Evolutionary conservation across 2,888 invertebrate genomes (phyloP).

Genomic region (Leucoptera coffeella): DNA sequence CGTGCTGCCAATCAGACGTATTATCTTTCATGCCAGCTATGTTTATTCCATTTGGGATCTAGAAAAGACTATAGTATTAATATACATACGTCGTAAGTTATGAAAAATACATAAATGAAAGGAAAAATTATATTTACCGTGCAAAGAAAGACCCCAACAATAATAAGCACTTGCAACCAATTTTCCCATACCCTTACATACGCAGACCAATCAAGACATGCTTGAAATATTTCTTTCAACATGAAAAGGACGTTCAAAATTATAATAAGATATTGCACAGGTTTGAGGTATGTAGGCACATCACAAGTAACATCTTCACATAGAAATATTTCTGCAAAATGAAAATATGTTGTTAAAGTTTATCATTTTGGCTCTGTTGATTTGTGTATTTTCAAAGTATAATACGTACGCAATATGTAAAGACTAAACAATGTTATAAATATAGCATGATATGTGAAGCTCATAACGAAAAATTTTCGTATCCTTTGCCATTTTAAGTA

Average conservation of each 20-base stretch:
- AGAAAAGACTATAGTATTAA: too few relatives aligned
- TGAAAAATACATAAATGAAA: too few relatives aligned
- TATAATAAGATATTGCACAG: constrained; percentile 57
- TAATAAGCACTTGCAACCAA: constrained; percentile 75
- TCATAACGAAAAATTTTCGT: constrained; percentile 74
- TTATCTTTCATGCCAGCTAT: constrained; percentile 19
- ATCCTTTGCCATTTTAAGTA: constrained; percentile 79
- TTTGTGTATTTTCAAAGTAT: too few relatives aligned
- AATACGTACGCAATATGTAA: constrained; percentile 59
- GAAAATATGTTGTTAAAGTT: too few relatives aligned
- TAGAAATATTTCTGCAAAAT: constrained; percentile 47
- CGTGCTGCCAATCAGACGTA: constrained; percentile 67
- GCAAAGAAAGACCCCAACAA: constrained; percentile 63
- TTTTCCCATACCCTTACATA: constrained; percentile 81
- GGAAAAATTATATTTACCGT: too few relatives aligned
- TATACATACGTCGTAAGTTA: too few relatives aligned
- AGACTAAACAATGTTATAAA: constrained; percentile 70
- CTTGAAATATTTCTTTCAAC: constrained; percentile 72
- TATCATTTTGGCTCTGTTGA: too few relatives aligned
- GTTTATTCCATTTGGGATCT: constrained; percentile 33
- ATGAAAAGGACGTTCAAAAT: constrained; percentile 58
- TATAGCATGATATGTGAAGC: constrained; percentile 68
- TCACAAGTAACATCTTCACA: constrained; percentile 32
- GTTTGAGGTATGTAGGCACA: constrained; percentile 27
- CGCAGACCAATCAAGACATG: constrained; percentile 64